phyloP scores from a whole-genome alignment of 1,140 invertebrate genomes.

The Bombus soroeensis region DNA sequence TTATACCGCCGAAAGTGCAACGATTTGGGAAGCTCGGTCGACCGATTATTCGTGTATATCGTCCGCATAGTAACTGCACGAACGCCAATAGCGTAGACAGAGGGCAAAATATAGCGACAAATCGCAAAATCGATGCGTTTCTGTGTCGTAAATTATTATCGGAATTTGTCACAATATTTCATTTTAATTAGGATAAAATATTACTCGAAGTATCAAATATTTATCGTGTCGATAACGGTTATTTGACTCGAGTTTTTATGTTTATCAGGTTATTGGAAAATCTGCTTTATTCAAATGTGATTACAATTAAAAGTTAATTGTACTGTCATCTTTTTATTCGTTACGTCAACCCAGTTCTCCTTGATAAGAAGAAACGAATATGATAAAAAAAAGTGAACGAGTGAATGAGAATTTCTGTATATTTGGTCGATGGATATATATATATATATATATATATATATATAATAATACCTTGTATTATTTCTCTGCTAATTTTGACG shows the following conservation, averaged over 20 bases:
- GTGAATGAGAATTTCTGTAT: not conserved
- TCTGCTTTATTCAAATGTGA: not conserved
- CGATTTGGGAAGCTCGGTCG: constrained; percentile 65
- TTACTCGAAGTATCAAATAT: not conserved
- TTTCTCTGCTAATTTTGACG: constrained; percentile 8
- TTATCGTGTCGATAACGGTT: not conserved
- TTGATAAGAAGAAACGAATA: not conserved
- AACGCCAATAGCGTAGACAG: constrained; percentile 42
- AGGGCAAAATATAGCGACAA: not conserved
- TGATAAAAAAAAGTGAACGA: too few species aligned
- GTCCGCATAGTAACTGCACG: constrained; percentile 19
- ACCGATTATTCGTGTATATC: constrained; percentile 63
- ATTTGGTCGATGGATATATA: not conserved
- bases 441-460: too few species aligned
- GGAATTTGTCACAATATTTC: not conserved
- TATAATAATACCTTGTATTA: not conserved
- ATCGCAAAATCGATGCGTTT: not conserved
- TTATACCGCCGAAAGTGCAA: constrained; percentile 51
- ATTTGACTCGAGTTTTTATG: not conserved
- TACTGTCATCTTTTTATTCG: too few species aligned
- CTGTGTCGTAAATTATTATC: too few species aligned
- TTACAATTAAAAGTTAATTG: too few species aligned
- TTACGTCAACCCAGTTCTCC: not conserved
- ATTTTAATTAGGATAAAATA: not conserved
- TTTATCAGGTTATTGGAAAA: not conserved